phyloP scores from a whole-genome alignment of 2,797 vertebrate genomes.

The Pseudomugil tenellus region DNA sequence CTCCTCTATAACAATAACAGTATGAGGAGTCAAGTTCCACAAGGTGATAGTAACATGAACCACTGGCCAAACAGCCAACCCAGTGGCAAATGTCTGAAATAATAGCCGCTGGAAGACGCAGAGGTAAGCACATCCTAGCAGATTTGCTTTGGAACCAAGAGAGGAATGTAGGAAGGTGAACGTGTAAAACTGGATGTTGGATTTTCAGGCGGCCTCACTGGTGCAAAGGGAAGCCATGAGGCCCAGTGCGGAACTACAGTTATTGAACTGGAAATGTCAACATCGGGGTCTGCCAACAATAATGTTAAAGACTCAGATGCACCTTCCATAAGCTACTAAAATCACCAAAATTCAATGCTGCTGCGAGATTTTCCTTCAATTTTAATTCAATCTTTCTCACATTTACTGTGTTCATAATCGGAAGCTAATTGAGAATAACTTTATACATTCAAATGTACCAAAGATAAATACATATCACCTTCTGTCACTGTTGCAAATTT shows the following conservation, averaged over 20 bases:
- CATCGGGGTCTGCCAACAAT: constrained; percentile 55
- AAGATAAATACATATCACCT: background rate
- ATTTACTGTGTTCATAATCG: background rate
- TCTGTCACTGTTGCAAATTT: background rate
- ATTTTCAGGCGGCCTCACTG: constrained; percentile 48
- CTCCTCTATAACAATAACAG: constrained; percentile 18
- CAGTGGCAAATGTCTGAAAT: constrained; percentile 56
- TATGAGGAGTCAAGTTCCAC: constrained; percentile 53
- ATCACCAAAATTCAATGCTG: constrained; percentile 4
- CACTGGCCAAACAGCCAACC: constrained; percentile 44
- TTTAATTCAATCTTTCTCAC: background rate
- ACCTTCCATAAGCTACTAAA: constrained; percentile 29
- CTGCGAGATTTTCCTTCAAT: background rate
- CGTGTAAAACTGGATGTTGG: constrained; percentile 60
- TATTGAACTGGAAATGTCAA: constrained; percentile 68
- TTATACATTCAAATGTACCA: background rate
- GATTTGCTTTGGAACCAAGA: constrained; percentile 61
- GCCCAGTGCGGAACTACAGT: constrained; percentile 40
- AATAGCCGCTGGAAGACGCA: constrained; percentile 44
- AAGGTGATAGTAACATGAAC: constrained; percentile 68
- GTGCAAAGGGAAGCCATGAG: constrained; percentile 53
- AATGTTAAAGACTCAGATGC: constrained; percentile 43
- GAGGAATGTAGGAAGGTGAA: constrained; percentile 64
- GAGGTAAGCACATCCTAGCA: constrained; percentile 63
- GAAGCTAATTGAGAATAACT: background rate